Evolutionary conservation across 2,888 invertebrate species (phyloP).

Genomic region (Oscheius sp.): DNA sequence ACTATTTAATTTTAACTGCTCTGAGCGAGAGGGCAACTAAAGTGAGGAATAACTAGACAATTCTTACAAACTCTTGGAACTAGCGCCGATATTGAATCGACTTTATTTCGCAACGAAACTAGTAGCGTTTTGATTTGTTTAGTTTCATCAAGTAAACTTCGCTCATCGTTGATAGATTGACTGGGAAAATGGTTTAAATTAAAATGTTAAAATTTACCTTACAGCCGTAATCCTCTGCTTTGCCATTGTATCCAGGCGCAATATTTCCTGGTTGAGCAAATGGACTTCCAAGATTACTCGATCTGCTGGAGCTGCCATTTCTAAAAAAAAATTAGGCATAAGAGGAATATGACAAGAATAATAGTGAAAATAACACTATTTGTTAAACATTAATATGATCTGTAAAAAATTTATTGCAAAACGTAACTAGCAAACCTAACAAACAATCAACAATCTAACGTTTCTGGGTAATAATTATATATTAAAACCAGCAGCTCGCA

Average conservation of each 20-base stretch:
- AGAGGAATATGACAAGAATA: background rate
- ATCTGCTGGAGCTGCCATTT: constrained; percentile 19
- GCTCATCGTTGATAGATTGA: constrained; percentile 16
- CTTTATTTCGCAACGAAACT: constrained; percentile 5
- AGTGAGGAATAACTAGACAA: background rate
- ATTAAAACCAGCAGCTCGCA: constrained; percentile 94
- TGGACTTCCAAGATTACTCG: constrained; percentile 27
- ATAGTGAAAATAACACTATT: background rate
- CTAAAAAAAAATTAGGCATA: background rate
- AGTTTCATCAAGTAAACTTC: constrained; percentile 21
- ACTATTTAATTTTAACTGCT: constrained; percentile 23
- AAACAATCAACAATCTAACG: constrained; percentile 2
- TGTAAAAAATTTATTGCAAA: background rate
- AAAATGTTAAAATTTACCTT: background rate
- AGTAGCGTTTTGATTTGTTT: constrained; percentile 21
- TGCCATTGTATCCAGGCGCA: constrained; percentile 39
- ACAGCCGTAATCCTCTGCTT: constrained; percentile 36
- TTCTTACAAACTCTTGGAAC: constrained; percentile 7
- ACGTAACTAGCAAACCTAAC: no score
- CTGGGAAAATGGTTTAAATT: constrained; percentile 22
- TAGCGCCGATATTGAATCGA: constrained; percentile 11
- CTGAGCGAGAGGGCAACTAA: constrained; percentile 23
- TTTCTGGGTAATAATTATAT: constrained; percentile 76
- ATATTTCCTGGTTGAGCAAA: constrained; percentile 37
- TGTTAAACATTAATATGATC: background rate